Conservation (phyloP, 2,888 invertebrate species). For the Melitaea athalia region DNA sequence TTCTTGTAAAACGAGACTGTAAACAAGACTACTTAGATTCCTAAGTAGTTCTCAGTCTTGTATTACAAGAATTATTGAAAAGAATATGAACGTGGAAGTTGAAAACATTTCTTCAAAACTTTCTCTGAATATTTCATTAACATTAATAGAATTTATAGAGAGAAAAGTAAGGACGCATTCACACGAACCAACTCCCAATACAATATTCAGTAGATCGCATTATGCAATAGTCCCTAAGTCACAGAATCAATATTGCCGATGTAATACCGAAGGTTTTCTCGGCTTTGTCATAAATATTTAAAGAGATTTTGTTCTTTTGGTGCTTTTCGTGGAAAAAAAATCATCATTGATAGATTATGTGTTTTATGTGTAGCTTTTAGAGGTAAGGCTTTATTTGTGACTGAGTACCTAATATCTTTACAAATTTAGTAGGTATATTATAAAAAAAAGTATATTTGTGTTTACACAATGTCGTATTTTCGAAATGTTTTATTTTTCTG, state of each 20-base stretch:
- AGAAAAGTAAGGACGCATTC: conserved; percentile 35
- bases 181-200: conserved; percentile 50
- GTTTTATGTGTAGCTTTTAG: background rate
- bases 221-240: conserved; percentile 70
- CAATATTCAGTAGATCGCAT: conserved; percentile 72
- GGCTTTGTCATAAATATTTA: conserved; percentile 73
- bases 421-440: background rate
- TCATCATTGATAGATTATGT: conserved; percentile 9
- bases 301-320: conserved; percentile 44
- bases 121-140: conserved; percentile 3
- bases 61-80: too few relatives aligned
- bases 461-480: too few relatives aligned
- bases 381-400: background rate
- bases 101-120: too few relatives aligned
- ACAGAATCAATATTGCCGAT: conserved; percentile 75
- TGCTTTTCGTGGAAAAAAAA: conserved; percentile 23
- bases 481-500: too few relatives aligned
- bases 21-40: too few relatives aligned
- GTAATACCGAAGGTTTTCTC: conserved; percentile 64
- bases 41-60: too few relatives aligned
- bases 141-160: conserved; percentile 24
- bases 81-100: too few relatives aligned
- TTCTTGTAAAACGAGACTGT: too few relatives aligned
- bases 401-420: background rate
- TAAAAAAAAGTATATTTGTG: too few relatives aligned